Conservation (phyloP, 2,888 invertebrate species). For the Nesidiocoris tenuis region DNA sequence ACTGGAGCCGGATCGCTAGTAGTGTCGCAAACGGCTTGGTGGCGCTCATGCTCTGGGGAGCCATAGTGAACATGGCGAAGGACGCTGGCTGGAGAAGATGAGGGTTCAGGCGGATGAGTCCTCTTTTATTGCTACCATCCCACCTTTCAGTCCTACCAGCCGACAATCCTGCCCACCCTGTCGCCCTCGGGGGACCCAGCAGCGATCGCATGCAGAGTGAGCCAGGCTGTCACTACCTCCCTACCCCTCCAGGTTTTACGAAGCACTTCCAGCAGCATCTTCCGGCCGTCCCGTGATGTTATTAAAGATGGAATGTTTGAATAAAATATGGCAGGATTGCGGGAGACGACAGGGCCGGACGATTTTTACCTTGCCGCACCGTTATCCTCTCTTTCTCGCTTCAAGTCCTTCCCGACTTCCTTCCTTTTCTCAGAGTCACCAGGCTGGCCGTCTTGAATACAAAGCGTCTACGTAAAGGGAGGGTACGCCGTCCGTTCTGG, state of each 20-base stretch:
- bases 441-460: slow-evolving; percentile 19
- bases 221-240: slow-evolving; percentile 29
- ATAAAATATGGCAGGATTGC: slow-evolving; percentile 37
- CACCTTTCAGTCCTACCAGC: neutral
- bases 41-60: neutral
- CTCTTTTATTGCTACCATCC: neutral
- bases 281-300: slow-evolving; percentile 20
- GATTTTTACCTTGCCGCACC: slow-evolving; percentile 15
- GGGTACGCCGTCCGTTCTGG: neutral
- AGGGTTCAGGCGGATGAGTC: neutral
- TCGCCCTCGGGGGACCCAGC: slow-evolving; percentile 18
- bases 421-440: neutral
- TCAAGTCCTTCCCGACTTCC: neutral
- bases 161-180: neutral
- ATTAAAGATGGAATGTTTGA: slow-evolving; percentile 40
- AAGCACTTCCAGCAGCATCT: neutral
- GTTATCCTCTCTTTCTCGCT: neutral
- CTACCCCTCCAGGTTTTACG: neutral
- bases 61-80: neutral
- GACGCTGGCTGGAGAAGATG: neutral
- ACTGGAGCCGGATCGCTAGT: neutral
- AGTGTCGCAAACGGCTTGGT: neutral
- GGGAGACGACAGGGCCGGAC: slow-evolving; percentile 19
- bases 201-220: slow-evolving; percentile 35
- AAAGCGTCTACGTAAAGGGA: neutral